A percentile compares a stretch with the other conserved stretches of the same genome.
These are phyloP conservation scores for Unio pictorum DNA, from an alignment of 2,888 invertebrate species.

Conservation along the genomic window DNA sequence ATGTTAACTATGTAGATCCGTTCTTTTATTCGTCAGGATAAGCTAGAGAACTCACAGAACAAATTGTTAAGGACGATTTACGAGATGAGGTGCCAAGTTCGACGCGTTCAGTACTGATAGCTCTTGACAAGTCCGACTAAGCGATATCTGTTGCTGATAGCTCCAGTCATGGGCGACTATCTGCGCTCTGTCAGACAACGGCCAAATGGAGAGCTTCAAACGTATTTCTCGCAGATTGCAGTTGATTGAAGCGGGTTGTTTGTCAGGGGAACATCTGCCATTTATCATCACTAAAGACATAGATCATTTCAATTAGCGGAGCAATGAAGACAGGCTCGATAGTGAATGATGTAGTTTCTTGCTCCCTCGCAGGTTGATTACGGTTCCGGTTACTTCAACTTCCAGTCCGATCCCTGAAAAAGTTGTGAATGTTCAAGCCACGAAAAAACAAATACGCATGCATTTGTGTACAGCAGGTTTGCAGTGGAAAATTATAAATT, in stretches of 20 bases:
- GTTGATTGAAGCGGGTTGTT: constrained; percentile 41
- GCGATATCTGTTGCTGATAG: constrained; percentile 40
- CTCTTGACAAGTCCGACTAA: constrained; percentile 31
- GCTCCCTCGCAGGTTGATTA: constrained; percentile 5
- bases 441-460: too few relatives aligned
- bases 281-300: constrained; percentile 34
- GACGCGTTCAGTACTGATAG: constrained; percentile 25
- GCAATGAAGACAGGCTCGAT: constrained; percentile 36
- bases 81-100: constrained; percentile 35
- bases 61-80: constrained; percentile 44
- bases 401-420: too few relatives aligned
- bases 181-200: constrained; percentile 34
- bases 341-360: constrained; percentile 8
- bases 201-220: constrained; percentile 16
- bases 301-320: constrained; percentile 42
- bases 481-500: too few relatives aligned
- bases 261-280: constrained; percentile 38
- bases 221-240: constrained; percentile 27
- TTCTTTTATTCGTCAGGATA: neutral
- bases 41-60: constrained; percentile 14
- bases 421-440: too few relatives aligned
- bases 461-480: too few relatives aligned
- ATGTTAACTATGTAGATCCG: neutral
- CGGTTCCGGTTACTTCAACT: neutral
- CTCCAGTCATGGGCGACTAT: constrained; percentile 39